Conservation (phyloP, 2,888 invertebrate species). For the Alcis repandata region DNA sequence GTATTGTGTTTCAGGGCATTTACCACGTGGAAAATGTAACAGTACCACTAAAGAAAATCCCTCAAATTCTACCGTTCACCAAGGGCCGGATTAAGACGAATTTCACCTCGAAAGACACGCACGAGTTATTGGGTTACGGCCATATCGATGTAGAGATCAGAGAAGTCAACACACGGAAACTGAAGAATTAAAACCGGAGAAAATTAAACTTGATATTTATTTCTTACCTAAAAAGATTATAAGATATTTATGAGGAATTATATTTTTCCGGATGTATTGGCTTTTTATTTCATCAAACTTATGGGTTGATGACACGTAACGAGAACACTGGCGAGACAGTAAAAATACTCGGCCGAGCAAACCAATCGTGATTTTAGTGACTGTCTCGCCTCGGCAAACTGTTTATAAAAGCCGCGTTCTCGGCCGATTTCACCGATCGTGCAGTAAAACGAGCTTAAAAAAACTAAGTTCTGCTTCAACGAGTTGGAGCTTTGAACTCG, state of each 20-base stretch:
- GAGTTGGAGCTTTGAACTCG: too few species aligned
- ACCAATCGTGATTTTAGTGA: too few species aligned
- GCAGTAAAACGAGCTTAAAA: too few species aligned
- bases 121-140: neutral
- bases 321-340: too few species aligned
- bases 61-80: neutral
- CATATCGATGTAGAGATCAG: slow-evolving; percentile 3
- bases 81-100: slow-evolving; percentile 1
- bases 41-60: slow-evolving; percentile 2
- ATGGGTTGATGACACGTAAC: too few species aligned
- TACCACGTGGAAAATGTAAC: slow-evolving; percentile 5
- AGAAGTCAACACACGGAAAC: neutral
- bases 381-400: too few species aligned
- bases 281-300: too few species aligned
- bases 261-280: too few species aligned
- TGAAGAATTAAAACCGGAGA: slow-evolving; percentile 1
- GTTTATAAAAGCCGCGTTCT: too few species aligned
- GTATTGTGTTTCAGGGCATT: neutral
- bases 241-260: neutral
- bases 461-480: too few species aligned
- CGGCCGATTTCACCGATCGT: too few species aligned
- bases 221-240: neutral
- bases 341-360: too few species aligned
- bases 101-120: neutral
- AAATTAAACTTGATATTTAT: neutral